phyloP scores from a whole-genome alignment of 1,140 invertebrate species.

The Aphaenogaster ashmeadi region DNA sequence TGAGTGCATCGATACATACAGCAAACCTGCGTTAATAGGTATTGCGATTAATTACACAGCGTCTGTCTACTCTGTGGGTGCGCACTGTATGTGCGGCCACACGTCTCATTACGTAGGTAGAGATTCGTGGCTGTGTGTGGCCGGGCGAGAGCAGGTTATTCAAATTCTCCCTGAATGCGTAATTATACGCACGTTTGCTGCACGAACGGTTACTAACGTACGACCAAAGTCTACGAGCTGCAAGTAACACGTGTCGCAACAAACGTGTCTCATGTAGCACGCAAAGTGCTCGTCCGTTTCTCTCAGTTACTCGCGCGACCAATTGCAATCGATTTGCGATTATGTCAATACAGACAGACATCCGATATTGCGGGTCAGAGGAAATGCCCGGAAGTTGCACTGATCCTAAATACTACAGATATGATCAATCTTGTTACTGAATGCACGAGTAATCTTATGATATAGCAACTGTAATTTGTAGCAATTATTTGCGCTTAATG shows the following conservation, averaged over 20 bases:
- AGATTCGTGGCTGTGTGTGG: conserved; percentile 42
- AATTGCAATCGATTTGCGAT: conserved; percentile 53
- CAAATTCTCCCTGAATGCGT: conserved; percentile 69
- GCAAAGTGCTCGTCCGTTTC: conserved; percentile 64
- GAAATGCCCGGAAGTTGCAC: conserved; percentile 31
- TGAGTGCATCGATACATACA: neutral
- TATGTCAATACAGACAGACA: conserved; percentile 15
- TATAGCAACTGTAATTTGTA: neutral
- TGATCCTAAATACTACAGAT: neutral
- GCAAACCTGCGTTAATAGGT: neutral
- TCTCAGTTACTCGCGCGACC: conserved; percentile 37
- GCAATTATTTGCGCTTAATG: neutral
- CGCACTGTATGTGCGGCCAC: neutral
- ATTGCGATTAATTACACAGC: conserved; percentile 36
- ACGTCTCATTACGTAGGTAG: conserved; percentile 16
- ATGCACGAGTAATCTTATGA: neutral
- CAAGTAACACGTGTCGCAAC: conserved; percentile 65
- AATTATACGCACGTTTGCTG: conserved; percentile 71
- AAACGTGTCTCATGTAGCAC: conserved; percentile 44
- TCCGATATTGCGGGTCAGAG: conserved; percentile 17
- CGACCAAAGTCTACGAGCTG: conserved; percentile 19
- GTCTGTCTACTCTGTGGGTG: conserved; percentile 18
- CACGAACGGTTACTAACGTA: conserved; percentile 39
- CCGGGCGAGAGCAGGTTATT: conserved; percentile 64
- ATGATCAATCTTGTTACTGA: conserved; percentile 1